Percentiles rank a stretch among this genome's conserved stretches.
Conservation (phyloP, 2,888 invertebrate genomes). For the Cantharis flavilabris region DNA sequence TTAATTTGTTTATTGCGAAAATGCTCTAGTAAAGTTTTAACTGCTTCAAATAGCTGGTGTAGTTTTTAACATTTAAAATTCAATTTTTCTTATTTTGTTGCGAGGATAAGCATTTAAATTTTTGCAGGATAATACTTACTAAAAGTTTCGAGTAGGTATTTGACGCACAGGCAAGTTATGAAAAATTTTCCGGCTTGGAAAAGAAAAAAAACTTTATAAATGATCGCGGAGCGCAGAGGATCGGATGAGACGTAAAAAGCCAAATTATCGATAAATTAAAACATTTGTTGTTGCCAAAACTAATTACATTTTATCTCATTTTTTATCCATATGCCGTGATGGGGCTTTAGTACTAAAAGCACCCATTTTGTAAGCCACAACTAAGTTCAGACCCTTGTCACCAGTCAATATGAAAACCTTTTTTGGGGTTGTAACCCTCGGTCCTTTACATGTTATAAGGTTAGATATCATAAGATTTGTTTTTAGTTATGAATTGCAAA, state of each 20-base stretch:
- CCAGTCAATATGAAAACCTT: slow-evolving; percentile 2
- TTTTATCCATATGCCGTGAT: neutral
- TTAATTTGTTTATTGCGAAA: neutral
- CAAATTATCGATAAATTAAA: neutral
- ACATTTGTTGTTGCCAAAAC: neutral
- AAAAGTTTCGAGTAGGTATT: neutral
- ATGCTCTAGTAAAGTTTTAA: neutral
- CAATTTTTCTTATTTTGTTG: neutral
- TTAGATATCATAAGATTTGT: slow-evolving; percentile 1
- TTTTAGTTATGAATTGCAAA: neutral
- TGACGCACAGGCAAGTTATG: neutral
- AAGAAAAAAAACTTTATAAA: neutral
- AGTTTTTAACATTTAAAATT: neutral
- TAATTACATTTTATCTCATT: neutral
- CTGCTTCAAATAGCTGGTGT: neutral
- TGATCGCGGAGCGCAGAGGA: neutral
- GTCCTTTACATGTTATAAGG: neutral
- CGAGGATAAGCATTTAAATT: neutral
- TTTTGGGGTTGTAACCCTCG: slow-evolving; percentile 1
- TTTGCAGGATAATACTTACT: neutral
- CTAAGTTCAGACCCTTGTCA: slow-evolving; percentile 3
- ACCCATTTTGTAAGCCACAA: slow-evolving; percentile 3
- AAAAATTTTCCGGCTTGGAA: neutral
- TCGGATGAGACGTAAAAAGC: neutral
- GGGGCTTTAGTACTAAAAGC: slow-evolving; percentile 2